Percentiles rank a stretch among this genome's conserved stretches.
These are phyloP conservation scores for Macropodus opercularis DNA, from an alignment of 2,797 vertebrate species.

Conservation along the genomic window DNA sequence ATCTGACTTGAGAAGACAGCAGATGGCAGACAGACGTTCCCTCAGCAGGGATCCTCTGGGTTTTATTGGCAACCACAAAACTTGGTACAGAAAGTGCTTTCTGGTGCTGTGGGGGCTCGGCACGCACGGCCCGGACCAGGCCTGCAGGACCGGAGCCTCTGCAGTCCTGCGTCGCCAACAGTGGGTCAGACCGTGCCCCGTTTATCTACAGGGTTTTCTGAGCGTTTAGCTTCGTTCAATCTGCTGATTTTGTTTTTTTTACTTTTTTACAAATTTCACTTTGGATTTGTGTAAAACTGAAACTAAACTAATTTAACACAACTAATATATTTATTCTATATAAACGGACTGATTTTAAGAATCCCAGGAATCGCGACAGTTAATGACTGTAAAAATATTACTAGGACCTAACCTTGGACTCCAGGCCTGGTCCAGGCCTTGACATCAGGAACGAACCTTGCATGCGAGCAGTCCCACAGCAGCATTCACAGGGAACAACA, in stretches of 20 bases:
- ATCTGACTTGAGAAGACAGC: constrained; percentile 25
- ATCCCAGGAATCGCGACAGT: too few relatives aligned
- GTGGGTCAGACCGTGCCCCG: too few relatives aligned
- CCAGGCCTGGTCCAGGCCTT: constrained; percentile 32
- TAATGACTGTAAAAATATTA: too few relatives aligned
- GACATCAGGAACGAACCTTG: constrained; percentile 8
- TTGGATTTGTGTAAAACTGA: too few relatives aligned
- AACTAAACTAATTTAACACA: too few relatives aligned
- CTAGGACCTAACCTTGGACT: too few relatives aligned
- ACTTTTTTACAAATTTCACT: too few relatives aligned
- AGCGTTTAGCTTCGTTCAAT: too few relatives aligned
- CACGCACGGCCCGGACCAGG: constrained; percentile 60
- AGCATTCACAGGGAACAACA: constrained; percentile 49
- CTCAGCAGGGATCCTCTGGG: constrained; percentile 46
- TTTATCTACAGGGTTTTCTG: too few relatives aligned
- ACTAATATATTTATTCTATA: neutral
- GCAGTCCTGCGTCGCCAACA: too few relatives aligned
- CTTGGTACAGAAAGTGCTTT: constrained; percentile 70
- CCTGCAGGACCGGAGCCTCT: constrained; percentile 11
- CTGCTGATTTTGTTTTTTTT: too few relatives aligned
- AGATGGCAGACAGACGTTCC: constrained; percentile 58
- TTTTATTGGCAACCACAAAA: constrained; percentile 75
- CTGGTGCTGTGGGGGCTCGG: constrained; percentile 35
- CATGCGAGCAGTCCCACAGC: constrained; percentile 51
- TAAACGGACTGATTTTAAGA: neutral